A percentile compares a stretch with the other conserved stretches of the same genome.
Conservation (phyloP, 2,113 vertebrate species). For the Hypocryptadius cinnamomeus region DNA sequence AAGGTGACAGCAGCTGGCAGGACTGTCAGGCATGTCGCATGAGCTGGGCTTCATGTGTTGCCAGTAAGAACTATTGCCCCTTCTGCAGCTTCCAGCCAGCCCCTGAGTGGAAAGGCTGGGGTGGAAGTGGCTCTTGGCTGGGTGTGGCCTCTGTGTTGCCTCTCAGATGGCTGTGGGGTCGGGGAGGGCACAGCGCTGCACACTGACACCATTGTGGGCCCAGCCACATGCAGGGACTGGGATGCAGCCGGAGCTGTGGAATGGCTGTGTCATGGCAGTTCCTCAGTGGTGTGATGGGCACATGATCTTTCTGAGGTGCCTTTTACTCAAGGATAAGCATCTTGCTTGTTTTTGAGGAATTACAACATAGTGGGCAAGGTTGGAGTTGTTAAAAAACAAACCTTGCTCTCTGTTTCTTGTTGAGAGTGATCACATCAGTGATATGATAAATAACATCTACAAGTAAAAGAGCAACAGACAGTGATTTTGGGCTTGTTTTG, state of each 20-base stretch:
- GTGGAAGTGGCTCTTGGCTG: background rate
- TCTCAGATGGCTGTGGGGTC: background rate
- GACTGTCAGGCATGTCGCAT: background rate
- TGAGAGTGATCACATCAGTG: background rate
- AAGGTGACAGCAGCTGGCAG: background rate
- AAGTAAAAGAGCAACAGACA: background rate
- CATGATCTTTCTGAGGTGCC: background rate
- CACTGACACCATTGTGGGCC: background rate
- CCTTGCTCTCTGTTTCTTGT: background rate
- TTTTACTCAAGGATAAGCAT: background rate
- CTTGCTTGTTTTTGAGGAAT: background rate
- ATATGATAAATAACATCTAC: background rate
- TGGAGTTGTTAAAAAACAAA: background rate
- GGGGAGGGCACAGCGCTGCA: background rate
- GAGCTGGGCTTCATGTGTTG: background rate
- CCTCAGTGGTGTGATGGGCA: background rate
- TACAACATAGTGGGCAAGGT: background rate
- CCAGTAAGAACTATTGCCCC: background rate
- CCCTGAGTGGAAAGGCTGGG: background rate
- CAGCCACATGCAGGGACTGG: background rate
- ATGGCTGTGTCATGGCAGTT: background rate
- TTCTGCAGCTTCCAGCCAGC: background rate
- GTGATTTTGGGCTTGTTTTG: background rate
- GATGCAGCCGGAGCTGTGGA: background rate
- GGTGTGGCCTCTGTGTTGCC: background rate